Evolutionary conservation across 2,888 invertebrate genomes (phyloP).

Genomic region (Polietes domitor): DNA sequence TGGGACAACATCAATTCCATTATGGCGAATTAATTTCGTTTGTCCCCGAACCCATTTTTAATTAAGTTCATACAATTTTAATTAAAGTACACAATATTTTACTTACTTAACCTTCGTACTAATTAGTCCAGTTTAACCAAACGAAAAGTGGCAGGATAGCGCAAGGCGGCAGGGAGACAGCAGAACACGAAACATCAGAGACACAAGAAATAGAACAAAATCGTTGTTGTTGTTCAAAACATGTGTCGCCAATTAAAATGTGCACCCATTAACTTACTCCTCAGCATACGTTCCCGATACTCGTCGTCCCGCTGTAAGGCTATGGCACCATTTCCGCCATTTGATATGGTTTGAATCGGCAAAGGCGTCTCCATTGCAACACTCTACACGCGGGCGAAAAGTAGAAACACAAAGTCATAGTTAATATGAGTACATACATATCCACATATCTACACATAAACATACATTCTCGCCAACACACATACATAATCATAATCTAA

Average conservation of each 20-base stretch:
- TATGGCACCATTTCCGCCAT: constrained; percentile 68
- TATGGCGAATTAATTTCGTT: background rate
- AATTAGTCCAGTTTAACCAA: constrained; percentile 41
- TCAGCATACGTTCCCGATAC: constrained; percentile 80
- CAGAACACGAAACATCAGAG: background rate
- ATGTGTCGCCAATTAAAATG: constrained; percentile 47
- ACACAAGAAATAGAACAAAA: background rate
- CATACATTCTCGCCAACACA: background rate
- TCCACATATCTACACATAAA: background rate
- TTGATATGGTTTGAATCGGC: constrained; percentile 60
- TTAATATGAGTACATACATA: background rate
- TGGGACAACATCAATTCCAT: too few species aligned
- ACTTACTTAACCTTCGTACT: constrained; percentile 64
- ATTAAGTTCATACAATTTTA: constrained; percentile 3
- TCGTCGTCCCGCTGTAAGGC: constrained; percentile 80
- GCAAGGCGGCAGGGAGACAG: background rate
- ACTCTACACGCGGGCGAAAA: background rate
- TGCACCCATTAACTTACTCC: constrained; percentile 75
- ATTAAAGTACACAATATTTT: background rate
- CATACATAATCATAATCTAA: background rate
- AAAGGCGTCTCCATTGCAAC: constrained; percentile 58
- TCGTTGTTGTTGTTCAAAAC: constrained; percentile 7
- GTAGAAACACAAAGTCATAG: background rate
- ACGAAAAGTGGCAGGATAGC: background rate
- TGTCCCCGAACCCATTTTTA: background rate